Conservation (phyloP, 1,140 invertebrate species). For the Bicyclus anynana region DNA sequence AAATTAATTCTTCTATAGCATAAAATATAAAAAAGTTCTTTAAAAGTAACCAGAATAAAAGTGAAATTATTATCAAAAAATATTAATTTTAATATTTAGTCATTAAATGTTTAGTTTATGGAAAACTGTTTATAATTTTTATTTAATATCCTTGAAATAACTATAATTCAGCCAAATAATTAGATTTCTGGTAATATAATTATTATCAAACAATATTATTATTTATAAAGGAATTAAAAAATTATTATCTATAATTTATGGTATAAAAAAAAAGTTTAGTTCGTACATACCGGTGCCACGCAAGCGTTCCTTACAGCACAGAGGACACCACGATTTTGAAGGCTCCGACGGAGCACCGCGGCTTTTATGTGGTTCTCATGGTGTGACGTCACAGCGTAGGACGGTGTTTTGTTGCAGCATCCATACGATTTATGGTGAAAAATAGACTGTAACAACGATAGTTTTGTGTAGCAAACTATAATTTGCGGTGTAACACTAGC, state of each 20-base stretch:
- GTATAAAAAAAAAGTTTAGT: neutral
- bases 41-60: no score
- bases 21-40: no score
- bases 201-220: neutral
- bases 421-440: slow-evolving; percentile 12
- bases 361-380: slow-evolving; percentile 50
- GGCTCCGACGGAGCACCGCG: slow-evolving; percentile 33
- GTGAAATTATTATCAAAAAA: no score
- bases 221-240: neutral
- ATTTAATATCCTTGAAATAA: no score
- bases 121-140: no score
- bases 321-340: slow-evolving; percentile 46
- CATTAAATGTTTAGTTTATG: no score
- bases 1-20: no score
- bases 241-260: neutral
- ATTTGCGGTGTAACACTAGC: neutral
- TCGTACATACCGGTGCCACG: slow-evolving; percentile 6
- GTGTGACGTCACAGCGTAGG: slow-evolving; percentile 60
- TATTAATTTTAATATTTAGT: no score
- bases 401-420: slow-evolving; percentile 39
- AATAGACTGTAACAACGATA: slow-evolving; percentile 1
- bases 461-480: slow-evolving; percentile 7
- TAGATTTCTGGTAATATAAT: no score
- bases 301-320: slow-evolving; percentile 1
- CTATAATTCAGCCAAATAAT: no score